Evolutionary conservation across 2,797 vertebrate genomes (phyloP).

Genomic region (Poeciliopsis presidionis): DNA sequence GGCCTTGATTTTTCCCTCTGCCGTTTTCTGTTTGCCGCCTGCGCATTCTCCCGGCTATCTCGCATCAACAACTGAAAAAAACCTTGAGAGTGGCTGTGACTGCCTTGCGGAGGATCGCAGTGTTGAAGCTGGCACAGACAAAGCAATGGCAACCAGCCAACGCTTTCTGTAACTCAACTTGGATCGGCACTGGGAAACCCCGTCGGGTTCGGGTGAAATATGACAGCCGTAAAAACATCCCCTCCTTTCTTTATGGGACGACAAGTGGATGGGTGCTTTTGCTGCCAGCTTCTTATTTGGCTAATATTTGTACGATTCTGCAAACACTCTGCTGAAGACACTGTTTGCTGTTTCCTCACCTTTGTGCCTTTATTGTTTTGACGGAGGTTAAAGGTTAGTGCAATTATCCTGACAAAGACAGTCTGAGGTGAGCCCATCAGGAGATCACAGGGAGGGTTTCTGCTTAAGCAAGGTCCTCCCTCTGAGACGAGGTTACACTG

Average conservation of each 20-base stretch:
- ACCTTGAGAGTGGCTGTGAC: slow-evolving; percentile 78
- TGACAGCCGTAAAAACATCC: slow-evolving; percentile 80
- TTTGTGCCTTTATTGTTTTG: slow-evolving; percentile 54
- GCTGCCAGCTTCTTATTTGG: neutral
- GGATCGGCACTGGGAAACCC: slow-evolving; percentile 73
- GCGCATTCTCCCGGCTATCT: slow-evolving; percentile 56
- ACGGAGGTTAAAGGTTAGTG: slow-evolving; percentile 58
- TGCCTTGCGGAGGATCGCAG: slow-evolving; percentile 77
- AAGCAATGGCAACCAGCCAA: slow-evolving; percentile 69
- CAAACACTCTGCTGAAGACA: slow-evolving; percentile 21
- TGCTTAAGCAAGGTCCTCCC: slow-evolving; percentile 34
- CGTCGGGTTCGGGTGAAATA: slow-evolving; percentile 78
- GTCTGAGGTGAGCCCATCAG: slow-evolving; percentile 61
- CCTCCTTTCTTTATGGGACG: slow-evolving; percentile 57
- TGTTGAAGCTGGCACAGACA: slow-evolving; percentile 75
- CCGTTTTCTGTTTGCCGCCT: slow-evolving; percentile 56
- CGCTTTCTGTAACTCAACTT: slow-evolving; percentile 55
- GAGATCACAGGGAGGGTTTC: slow-evolving; percentile 54
- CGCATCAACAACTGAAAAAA: slow-evolving; percentile 64
- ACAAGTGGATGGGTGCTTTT: neutral
- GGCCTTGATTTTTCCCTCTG: slow-evolving; percentile 50
- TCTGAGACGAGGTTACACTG: slow-evolving; percentile 36
- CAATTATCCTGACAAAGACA: slow-evolving; percentile 58
- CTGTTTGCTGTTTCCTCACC: slow-evolving; percentile 27
- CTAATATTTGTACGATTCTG: neutral